A percentile compares a stretch with the other conserved stretches of the same genome.
These are phyloP conservation scores for Penaeus vannamei DNA, from an alignment of 1,140 invertebrate species.

Conservation along the genomic window DNA sequence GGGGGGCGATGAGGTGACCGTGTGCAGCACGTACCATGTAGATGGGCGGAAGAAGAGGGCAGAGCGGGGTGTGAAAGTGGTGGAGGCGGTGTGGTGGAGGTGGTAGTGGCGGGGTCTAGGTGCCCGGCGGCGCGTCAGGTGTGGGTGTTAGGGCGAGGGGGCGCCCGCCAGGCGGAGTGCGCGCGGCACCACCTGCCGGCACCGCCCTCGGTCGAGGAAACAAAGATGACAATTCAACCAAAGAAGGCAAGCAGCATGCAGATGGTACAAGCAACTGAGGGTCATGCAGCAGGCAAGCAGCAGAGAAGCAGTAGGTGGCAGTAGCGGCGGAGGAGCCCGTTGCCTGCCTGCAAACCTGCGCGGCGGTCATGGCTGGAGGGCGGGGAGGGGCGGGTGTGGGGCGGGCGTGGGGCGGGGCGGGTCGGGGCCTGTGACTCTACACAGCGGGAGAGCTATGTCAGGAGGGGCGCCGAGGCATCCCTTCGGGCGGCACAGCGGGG, in stretches of 20 bases:
- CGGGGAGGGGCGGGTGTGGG: neutral
- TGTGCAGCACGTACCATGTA: neutral
- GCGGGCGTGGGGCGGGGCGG: neutral
- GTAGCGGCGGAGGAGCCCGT: neutral
- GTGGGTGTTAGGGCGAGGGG: slow-evolving; percentile 5
- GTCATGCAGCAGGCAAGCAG: slow-evolving; percentile 34
- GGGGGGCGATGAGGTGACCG: neutral
- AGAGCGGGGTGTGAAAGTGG: neutral
- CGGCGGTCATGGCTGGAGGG: too few species aligned
- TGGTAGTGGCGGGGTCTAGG: neutral
- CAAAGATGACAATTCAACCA: slow-evolving; percentile 27
- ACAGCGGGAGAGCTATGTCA: neutral
- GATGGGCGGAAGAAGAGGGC: slow-evolving; percentile 20
- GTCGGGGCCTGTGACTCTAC: neutral
- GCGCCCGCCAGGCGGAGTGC: neutral
- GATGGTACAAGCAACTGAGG: slow-evolving; percentile 27
- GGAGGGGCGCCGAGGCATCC: neutral
- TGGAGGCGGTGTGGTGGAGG: neutral
- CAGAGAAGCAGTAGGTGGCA: slow-evolving; percentile 26
- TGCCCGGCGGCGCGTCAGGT: slow-evolving; percentile 19
- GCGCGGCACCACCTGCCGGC: neutral
- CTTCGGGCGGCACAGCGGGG: too few species aligned
- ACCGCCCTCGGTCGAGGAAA: neutral
- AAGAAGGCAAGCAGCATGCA: slow-evolving; percentile 35
- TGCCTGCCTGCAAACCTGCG: too few species aligned